Percentiles rank a stretch among this genome's conserved stretches.
These are phyloP conservation scores for Felis catus DNA, from an alignment of 2,113 vertebrate genomes.

Conservation along the genomic window DNA sequence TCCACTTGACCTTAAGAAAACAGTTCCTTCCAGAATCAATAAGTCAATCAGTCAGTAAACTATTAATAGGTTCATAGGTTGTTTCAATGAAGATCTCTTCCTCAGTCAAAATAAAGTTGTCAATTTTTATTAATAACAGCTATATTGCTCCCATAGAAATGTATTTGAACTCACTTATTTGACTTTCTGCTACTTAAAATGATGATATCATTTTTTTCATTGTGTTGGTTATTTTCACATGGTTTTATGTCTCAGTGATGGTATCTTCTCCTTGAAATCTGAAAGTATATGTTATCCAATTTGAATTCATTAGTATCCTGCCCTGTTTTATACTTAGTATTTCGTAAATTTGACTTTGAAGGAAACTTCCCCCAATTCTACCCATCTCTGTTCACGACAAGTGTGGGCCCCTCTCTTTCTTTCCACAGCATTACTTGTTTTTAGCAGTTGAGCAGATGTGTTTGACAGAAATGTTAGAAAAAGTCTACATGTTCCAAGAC, in stretches of 20 bases:
- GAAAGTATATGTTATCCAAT: not conserved
- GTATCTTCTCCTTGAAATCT: not conserved
- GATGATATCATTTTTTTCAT: not conserved
- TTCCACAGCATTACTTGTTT: not conserved
- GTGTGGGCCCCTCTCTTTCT: not conserved
- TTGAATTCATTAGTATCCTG: not conserved
- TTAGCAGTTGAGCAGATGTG: not conserved
- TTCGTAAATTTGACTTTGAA: not conserved
- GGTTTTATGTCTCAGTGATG: not conserved
- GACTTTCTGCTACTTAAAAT: not conserved
- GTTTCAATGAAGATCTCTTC: not conserved
- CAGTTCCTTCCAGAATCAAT: not conserved
- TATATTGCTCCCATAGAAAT: not conserved
- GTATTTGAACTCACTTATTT: not conserved
- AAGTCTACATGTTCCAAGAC: not conserved
- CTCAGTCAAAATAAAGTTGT: not conserved
- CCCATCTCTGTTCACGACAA: not conserved
- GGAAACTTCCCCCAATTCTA: not conserved
- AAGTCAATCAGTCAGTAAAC: not conserved
- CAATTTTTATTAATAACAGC: not conserved
- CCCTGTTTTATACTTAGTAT: not conserved
- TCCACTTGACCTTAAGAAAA: not conserved
- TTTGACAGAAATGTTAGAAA: not conserved
- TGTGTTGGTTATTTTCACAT: not conserved
- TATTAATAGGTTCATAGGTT: not conserved